These are phyloP conservation scores for Conger conger DNA, from an alignment of 2,113 vertebrate species.

Conservation along the genomic window DNA sequence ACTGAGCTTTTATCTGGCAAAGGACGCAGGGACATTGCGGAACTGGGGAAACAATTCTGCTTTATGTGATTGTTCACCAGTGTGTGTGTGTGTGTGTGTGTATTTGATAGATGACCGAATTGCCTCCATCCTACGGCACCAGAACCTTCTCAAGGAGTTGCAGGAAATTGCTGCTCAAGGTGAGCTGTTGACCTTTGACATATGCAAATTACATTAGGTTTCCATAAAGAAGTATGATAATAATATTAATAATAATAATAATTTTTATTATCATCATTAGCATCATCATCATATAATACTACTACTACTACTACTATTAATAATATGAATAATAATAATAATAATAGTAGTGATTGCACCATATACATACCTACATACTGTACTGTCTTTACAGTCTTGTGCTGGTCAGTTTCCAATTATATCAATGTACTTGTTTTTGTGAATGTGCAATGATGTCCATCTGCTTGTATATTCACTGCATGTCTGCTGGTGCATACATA, in stretches of 20 bases:
- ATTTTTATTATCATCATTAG: no score
- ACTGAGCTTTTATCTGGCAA: conserved; percentile 23
- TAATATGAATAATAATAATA: background rate
- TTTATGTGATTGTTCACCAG: background rate
- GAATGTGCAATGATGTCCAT: no score
- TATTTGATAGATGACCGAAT: conserved; percentile 82
- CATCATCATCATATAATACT: no score
- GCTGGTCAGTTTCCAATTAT: no score
- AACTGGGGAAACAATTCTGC: background rate
- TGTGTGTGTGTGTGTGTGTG: conserved; percentile 20
- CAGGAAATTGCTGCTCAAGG: conserved; percentile 87
- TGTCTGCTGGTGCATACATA: background rate
- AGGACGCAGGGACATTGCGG: conserved; percentile 1
- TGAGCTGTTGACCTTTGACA: conserved; percentile 51
- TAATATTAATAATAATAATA: background rate
- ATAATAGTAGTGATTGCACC: no score
- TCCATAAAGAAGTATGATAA: background rate
- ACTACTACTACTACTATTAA: no score
- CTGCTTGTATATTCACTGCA: background rate
- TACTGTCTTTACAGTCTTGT: no score
- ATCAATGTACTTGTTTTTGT: no score
- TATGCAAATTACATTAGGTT: background rate
- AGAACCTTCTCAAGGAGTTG: conserved; percentile 86
- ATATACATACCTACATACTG: no score
- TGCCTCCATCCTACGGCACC: conserved; percentile 85